A percentile compares a stretch with the other conserved stretches of the same genome.
Evolutionary conservation across 2,113 vertebrate species (phyloP).

Genomic region (Mobula hypostoma): DNA sequence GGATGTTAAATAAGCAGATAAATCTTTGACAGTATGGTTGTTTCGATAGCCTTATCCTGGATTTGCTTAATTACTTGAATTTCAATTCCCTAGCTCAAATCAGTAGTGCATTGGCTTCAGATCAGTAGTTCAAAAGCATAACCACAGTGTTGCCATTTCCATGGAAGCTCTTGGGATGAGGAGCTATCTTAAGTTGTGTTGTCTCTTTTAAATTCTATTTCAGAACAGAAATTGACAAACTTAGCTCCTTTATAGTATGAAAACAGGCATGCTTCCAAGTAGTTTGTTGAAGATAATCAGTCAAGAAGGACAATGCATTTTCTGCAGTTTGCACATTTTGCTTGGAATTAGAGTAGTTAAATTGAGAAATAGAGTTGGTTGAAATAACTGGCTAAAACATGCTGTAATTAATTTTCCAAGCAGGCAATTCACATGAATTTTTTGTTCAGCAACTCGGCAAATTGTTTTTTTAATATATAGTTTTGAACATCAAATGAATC

Average conservation of each 20-base stretch:
- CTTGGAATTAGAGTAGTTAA: neutral
- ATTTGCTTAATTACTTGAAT: neutral
- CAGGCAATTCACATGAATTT: neutral
- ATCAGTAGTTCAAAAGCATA: too few species aligned
- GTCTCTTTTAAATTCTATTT: neutral
- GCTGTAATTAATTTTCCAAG: neutral
- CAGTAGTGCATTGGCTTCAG: too few species aligned
- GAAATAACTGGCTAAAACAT: neutral
- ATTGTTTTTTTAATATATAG: neutral
- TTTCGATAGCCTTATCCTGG: neutral
- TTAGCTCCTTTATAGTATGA: neutral
- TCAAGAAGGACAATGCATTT: neutral
- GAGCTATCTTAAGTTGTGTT: too few species aligned
- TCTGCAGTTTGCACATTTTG: neutral
- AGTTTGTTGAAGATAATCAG: neutral
- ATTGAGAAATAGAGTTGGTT: neutral
- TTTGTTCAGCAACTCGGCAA: neutral
- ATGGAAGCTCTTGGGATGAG: too few species aligned
- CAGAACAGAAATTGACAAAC: neutral
- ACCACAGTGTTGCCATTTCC: neutral
- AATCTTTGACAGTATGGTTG: too few species aligned
- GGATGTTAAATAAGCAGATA: too few species aligned
- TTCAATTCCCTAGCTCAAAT: neutral
- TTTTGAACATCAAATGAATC: too few species aligned
- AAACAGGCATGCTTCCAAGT: neutral